Percentiles rank a stretch among this genome's conserved stretches.
Conservation (phyloP, 2,888 invertebrate species). For the Girardia tigrina region DNA sequence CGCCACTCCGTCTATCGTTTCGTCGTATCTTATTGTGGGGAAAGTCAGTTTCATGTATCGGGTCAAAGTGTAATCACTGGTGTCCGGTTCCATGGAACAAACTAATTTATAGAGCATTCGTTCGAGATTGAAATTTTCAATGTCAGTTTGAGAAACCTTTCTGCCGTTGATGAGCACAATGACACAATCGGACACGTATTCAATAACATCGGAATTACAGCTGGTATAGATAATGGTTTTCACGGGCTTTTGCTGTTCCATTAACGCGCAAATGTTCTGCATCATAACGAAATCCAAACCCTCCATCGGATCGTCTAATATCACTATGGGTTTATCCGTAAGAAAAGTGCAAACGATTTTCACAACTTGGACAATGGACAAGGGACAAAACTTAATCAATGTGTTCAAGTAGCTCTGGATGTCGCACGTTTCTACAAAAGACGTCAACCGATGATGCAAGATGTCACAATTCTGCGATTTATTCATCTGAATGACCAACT, state of each 20-base stretch:
- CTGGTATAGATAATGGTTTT: constrained; percentile 1
- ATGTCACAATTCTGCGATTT: not conserved
- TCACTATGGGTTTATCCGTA: not conserved
- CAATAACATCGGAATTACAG: not conserved
- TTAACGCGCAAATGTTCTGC: not conserved
- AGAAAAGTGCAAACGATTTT: not conserved
- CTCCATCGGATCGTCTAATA: constrained; percentile 1
- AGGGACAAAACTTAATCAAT: not conserved
- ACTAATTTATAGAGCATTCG: constrained; percentile 12
- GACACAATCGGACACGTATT: constrained; percentile 1
- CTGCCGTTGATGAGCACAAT: not conserved
- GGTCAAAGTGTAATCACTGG: constrained; percentile 14
- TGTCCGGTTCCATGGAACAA: constrained; percentile 12
- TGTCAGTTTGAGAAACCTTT: not conserved
- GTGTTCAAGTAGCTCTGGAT: not conserved
- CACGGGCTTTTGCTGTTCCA: not conserved
- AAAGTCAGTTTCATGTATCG: constrained; percentile 7
- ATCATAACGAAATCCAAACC: not conserved
- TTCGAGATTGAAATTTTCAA: constrained; percentile 7
- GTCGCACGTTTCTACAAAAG: not conserved
- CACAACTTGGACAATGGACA: not conserved
- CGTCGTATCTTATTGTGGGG: not conserved
- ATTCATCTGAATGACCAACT: not conserved
- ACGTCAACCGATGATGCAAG: not conserved
- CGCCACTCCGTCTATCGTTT: not conserved